phyloP scores from a whole-genome alignment of 2,113 vertebrate species.

The Pheucticus melanocephalus region DNA sequence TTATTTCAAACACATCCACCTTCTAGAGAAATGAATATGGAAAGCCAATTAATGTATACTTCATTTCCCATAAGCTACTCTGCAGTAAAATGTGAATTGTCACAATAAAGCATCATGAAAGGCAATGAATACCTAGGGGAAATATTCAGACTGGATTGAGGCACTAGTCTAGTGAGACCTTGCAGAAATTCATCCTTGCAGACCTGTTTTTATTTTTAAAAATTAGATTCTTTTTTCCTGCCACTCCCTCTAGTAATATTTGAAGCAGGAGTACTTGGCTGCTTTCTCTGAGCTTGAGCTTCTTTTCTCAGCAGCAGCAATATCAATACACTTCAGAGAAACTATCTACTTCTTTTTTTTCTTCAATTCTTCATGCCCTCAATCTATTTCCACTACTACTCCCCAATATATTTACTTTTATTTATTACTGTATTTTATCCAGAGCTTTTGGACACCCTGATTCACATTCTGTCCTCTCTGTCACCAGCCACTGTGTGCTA shows the following conservation, averaged over 20 bases:
- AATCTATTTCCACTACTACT: background rate
- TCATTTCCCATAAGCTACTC: background rate
- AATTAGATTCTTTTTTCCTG: background rate
- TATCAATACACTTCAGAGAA: background rate
- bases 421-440: conserved; percentile 5
- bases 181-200: background rate
- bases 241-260: background rate
- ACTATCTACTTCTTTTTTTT: background rate
- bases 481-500: background rate
- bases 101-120: background rate
- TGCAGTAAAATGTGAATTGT: background rate
- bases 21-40: background rate
- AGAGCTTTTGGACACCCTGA: background rate
- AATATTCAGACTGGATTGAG: background rate
- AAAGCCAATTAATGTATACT: background rate
- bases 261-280: background rate
- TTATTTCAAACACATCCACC: background rate
- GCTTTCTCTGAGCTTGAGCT: background rate
- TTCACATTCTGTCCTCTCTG: background rate
- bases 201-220: background rate
- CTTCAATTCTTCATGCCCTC: background rate
- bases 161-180: background rate
- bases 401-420: background rate
- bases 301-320: background rate
- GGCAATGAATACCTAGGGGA: background rate